Percentiles rank a stretch among this genome's conserved stretches.
phyloP scores from a whole-genome alignment of 1,140 invertebrate species.

The Diorhabda elongata region DNA sequence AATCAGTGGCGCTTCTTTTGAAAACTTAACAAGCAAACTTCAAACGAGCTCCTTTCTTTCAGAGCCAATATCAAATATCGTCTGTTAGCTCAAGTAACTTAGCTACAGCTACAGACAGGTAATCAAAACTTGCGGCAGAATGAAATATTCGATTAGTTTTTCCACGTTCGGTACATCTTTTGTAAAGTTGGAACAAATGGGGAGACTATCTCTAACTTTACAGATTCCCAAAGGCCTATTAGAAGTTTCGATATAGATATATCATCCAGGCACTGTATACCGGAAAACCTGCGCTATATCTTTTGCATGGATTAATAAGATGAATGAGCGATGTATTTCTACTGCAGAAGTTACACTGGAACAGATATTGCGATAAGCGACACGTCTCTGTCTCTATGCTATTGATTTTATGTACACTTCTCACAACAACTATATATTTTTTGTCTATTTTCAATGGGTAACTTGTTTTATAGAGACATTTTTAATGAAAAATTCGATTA shows the following conservation, averaged over 20 bases:
- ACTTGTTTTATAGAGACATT: too few species aligned
- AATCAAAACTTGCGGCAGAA: slow-evolving; percentile 36
- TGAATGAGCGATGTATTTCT: slow-evolving; percentile 48
- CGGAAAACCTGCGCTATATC: slow-evolving; percentile 36
- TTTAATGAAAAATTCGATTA: too few species aligned
- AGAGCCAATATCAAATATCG: slow-evolving; percentile 2
- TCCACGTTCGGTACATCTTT: slow-evolving; percentile 24
- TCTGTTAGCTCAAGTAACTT: background rate
- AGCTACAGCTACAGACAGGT: slow-evolving; percentile 28
- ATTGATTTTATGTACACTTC: too few species aligned
- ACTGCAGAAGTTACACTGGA: slow-evolving; percentile 3
- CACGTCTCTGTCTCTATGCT: too few species aligned
- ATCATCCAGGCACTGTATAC: slow-evolving; percentile 41
- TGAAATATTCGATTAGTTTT: slow-evolving; percentile 39
- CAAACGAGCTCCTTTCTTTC: background rate
- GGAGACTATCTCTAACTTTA: slow-evolving; percentile 1
- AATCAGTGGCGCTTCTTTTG: background rate
- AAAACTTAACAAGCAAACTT: background rate
- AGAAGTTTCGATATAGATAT: slow-evolving; percentile 48
- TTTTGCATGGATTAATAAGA: slow-evolving; percentile 48
- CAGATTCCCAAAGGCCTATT: slow-evolving; percentile 43
- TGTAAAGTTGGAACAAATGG: slow-evolving; percentile 39
- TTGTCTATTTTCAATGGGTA: too few species aligned
- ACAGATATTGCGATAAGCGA: background rate
- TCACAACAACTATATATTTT: too few species aligned